These are phyloP conservation scores for Marmota monax DNA, from an alignment of 2,113 vertebrate species.

Conservation along the genomic window DNA sequence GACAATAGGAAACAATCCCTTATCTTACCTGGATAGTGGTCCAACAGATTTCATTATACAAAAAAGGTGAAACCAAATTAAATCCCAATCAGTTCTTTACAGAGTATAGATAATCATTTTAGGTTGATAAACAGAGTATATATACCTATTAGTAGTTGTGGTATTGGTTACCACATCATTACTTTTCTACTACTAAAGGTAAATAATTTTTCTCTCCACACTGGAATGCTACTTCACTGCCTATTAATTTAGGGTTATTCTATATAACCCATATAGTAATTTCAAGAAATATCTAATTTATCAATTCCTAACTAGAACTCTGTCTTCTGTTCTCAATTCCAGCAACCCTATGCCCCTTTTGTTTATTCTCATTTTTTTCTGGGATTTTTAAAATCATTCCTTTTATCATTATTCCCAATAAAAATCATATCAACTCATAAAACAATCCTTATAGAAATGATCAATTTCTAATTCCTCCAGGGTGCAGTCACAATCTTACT, in stretches of 20 bases:
- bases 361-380: background rate
- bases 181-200: background rate
- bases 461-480: background rate
- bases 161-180: background rate
- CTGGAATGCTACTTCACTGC: background rate
- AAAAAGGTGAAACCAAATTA: no score
- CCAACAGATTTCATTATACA: no score
- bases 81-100: no score
- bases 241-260: background rate
- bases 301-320: background rate
- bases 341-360: fast-evolving
- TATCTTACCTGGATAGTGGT: no score
- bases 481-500: background rate
- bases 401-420: background rate
- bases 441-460: background rate
- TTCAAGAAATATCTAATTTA: background rate
- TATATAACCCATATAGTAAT: background rate
- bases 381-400: background rate
- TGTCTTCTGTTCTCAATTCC: background rate
- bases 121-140: no score
- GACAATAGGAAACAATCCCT: no score
- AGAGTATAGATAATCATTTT: no score
- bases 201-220: background rate
- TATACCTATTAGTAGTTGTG: no score
- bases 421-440: background rate